These are phyloP conservation scores for Festucalex cinctus DNA, from an alignment of 2,113 vertebrate species.

Conservation along the genomic window DNA sequence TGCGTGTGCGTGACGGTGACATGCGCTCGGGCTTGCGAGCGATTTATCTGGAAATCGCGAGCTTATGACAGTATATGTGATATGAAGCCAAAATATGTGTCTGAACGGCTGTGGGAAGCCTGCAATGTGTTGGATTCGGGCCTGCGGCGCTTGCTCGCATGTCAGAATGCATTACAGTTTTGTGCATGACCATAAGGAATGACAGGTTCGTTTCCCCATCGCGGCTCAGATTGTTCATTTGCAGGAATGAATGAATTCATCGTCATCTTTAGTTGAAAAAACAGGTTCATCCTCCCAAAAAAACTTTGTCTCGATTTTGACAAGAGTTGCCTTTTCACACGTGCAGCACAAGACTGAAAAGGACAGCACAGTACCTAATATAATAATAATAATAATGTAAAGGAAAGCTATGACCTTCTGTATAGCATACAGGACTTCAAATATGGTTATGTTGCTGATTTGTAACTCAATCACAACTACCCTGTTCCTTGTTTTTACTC, in stretches of 20 bases:
- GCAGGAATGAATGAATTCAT: conserved; percentile 10
- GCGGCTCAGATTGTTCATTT: conserved; percentile 38
- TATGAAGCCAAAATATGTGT: conserved; percentile 14
- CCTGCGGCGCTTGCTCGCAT: conserved; percentile 40
- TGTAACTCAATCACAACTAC: neutral
- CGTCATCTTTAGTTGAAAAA: conserved; percentile 22
- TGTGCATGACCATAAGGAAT: conserved; percentile 49
- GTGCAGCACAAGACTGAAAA: too few species aligned
- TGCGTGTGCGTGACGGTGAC: conserved; percentile 41
- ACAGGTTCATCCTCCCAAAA: neutral
- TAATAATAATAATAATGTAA: neutral
- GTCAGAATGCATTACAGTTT: conserved; percentile 41
- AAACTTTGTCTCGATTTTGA: conserved; percentile 11
- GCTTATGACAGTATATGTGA: conserved; percentile 32
- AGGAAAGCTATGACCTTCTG: neutral
- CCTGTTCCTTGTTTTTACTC: neutral
- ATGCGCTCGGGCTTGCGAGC: conserved; percentile 23
- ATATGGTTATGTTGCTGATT: neutral
- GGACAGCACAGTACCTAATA: too few species aligned
- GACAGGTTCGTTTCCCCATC: conserved; percentile 27
- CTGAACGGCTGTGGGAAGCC: conserved; percentile 25
- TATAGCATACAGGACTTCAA: neutral
- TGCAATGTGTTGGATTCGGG: conserved; percentile 51
- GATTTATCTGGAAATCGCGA: conserved; percentile 43
- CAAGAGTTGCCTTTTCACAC: neutral